Base-by-base conservation (phyloP, 92 coral and sea anemone genomes). In the Pocillopora meandrina region DNA sequence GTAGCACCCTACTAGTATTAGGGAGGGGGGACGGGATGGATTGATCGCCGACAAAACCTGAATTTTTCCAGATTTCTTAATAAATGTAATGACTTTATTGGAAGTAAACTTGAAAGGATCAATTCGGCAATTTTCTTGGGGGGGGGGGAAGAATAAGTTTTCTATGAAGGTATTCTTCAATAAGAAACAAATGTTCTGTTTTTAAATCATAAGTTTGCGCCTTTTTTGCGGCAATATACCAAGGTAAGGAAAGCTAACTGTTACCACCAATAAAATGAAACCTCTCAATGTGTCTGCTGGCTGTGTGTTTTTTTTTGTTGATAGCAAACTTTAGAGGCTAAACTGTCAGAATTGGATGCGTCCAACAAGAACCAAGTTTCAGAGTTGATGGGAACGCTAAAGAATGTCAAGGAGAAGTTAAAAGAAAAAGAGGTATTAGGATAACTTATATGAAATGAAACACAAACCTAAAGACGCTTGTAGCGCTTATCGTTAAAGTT, bases 361-460 rank as follows among this genome's bases (percentile, higher is more conserved):
- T 83, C 89, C 31, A 80, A 56, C 65, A 94, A 95, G 65, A 90
- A 87, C 33, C 97, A 96, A 52, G 86, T 88, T 75, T 92, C 99
- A 23, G 95, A 94, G 21, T 66, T 96, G 23, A 96, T 90, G 92
- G 76, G 71, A 6, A 96, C 93, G n/a, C 85, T 96, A 68, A 95
- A 90, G 83, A 84, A 87, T 61, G 87, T 96, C 21, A 94, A 96
- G 63, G 98, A 91, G 82, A 96, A 91, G 69, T 84, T 91, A 10
- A 88, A 95, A 36, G 92, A 93, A 68, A 85, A 94, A 35, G 91
- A 95, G 96, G 99, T 96, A 79, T 21, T 36, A 20, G 0, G 14
- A 76, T 1, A 3, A 76, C 10, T 12, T 7, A 9, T n/a, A 18
- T 74, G 15, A 66, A 2, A 0, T 21, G 47, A 0, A 26, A 0